Percentiles rank a stretch among this genome's conserved stretches.
These are phyloP conservation scores for Capreolus pygargus DNA, from an alignment of 2,113 vertebrate species.

Conservation along the genomic window DNA sequence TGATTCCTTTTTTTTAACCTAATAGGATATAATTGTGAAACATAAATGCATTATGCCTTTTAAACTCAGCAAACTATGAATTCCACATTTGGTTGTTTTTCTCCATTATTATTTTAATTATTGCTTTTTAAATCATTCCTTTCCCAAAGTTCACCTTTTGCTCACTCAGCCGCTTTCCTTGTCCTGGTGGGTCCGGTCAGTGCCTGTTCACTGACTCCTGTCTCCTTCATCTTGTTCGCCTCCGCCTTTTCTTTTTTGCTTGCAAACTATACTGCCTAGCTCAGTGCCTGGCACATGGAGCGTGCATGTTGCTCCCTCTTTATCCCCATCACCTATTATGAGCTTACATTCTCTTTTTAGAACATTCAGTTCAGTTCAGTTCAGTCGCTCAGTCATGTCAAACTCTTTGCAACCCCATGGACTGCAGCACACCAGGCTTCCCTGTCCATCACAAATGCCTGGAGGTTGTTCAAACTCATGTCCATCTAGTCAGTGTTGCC, in stretches of 20 bases:
- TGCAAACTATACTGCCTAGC: background rate
- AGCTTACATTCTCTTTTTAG: background rate
- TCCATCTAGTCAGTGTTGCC: background rate
- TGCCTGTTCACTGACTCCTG: background rate
- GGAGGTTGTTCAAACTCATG: background rate
- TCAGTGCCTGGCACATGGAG: background rate
- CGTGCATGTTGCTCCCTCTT: background rate
- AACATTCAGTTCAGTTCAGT: background rate
- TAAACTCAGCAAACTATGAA: background rate
- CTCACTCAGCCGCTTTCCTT: background rate
- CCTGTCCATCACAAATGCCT: background rate
- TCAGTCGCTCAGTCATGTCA: background rate
- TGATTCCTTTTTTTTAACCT: background rate
- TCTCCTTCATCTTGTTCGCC: background rate
- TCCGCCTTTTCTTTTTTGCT: background rate
- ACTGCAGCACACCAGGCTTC: background rate
- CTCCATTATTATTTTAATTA: background rate
- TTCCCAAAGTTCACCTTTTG: background rate
- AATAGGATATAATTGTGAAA: background rate
- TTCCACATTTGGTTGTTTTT: background rate
- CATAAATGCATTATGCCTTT: background rate
- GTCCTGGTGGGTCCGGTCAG: background rate
- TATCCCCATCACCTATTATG: background rate
- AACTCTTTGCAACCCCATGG: background rate
- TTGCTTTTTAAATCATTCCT: background rate